phyloP scores from a whole-genome alignment of 2,113 vertebrate species.

The Rafetus swinhoei region DNA sequence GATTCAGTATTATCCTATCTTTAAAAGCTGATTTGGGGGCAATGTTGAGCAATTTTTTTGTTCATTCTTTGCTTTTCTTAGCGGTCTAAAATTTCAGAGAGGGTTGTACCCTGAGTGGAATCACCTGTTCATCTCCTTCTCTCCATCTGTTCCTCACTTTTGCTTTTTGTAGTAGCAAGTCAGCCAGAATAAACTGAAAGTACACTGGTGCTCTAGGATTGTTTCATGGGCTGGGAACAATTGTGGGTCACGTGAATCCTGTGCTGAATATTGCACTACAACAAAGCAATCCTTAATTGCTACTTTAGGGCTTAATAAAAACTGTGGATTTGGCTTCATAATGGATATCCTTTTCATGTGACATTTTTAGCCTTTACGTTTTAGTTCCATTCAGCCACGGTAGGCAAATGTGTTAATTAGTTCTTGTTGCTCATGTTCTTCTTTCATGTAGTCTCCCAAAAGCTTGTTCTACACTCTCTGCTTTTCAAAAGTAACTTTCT shows the following conservation, averaged over 20 bases:
- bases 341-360: neutral
- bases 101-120: neutral
- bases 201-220: neutral
- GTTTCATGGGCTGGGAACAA: neutral
- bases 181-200: neutral
- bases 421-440: neutral
- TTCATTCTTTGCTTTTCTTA: neutral
- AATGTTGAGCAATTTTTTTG: neutral
- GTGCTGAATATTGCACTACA: neutral
- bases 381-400: neutral
- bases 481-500: no score
- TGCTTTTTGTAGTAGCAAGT: neutral
- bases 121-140: neutral
- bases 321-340: neutral
- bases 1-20: neutral
- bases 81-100: neutral
- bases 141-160: neutral
- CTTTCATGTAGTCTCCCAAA: no score
- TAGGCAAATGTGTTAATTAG: neutral
- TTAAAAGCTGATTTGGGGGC: neutral
- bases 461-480: no score
- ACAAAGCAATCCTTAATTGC: neutral
- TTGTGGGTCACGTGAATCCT: neutral
- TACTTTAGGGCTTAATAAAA: neutral
- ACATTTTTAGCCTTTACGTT: neutral